These are phyloP conservation scores for Maniola hyperantus DNA, from an alignment of 2,888 invertebrate genomes.

Conservation along the genomic window DNA sequence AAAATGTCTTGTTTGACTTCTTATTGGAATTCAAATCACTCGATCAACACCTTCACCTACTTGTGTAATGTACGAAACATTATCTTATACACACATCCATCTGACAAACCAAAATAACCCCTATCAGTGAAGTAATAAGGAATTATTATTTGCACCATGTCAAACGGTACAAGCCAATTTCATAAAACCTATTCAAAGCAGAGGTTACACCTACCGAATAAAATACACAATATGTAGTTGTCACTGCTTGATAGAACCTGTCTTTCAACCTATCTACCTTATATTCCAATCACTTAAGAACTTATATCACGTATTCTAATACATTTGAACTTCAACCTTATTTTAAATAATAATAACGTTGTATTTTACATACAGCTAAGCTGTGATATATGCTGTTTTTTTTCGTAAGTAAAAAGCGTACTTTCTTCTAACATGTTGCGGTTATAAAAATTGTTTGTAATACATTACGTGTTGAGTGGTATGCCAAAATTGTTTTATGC, in stretches of 20 bases:
- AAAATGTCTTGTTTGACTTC: constrained; percentile 9
- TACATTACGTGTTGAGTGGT: constrained; percentile 43
- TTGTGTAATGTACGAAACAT: constrained; percentile 35
- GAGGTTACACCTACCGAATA: constrained; percentile 72
- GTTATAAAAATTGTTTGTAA: background rate
- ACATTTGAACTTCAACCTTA: constrained; percentile 33
- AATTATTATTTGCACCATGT: constrained; percentile 23
- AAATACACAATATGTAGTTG: constrained; percentile 80
- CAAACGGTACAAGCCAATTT: constrained; percentile 60
- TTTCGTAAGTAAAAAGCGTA: constrained; percentile 18
- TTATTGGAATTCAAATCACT: background rate
- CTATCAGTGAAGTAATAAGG: constrained; percentile 26
- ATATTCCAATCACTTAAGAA: constrained; percentile 21
- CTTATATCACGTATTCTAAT: constrained; percentile 1
- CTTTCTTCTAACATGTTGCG: constrained; percentile 17
- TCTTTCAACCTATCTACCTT: constrained; percentile 76
- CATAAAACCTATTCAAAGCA: constrained; percentile 62
- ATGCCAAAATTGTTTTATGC: too few relatives aligned
- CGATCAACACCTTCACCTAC: constrained; percentile 7
- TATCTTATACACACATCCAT: constrained; percentile 30
- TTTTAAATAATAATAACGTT: background rate
- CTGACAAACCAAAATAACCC: constrained; percentile 25
- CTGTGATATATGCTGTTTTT: constrained; percentile 39
- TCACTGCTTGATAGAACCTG: constrained; percentile 79
- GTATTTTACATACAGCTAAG: constrained; percentile 11